These are phyloP conservation scores for Scolopax bukidnonensis DNA, from an alignment of 2,797 vertebrate genomes.

Conservation along the genomic window DNA sequence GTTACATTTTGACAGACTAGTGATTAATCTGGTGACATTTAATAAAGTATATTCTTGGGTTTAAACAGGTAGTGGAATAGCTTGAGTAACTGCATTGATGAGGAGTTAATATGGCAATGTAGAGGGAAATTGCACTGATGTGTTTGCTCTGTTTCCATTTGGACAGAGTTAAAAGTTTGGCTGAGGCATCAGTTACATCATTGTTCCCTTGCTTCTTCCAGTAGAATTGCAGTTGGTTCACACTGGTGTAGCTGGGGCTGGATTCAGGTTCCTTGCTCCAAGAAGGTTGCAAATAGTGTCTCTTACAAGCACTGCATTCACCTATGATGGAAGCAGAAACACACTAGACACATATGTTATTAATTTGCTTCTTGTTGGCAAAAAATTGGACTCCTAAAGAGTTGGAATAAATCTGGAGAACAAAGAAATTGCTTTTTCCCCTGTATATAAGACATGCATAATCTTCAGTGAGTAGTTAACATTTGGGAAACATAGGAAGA, in stretches of 20 bases:
- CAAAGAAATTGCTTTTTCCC: slow-evolving; percentile 24
- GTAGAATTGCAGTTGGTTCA: background rate
- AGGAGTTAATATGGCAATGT: background rate
- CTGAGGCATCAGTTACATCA: background rate
- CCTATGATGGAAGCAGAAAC: slow-evolving; percentile 1
- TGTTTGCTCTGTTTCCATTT: background rate
- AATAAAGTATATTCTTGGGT: background rate
- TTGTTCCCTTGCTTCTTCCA: background rate
- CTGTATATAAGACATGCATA: background rate
- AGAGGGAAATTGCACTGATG: background rate
- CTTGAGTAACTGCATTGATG: background rate
- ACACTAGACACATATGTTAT: background rate
- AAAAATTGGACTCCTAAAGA: background rate
- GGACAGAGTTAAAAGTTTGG: background rate
- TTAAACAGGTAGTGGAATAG: background rate
- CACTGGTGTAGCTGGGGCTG: background rate
- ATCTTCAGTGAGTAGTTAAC: background rate
- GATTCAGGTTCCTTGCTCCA: background rate
- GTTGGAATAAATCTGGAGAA: background rate
- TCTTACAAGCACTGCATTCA: background rate
- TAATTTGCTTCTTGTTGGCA: slow-evolving; percentile 15
- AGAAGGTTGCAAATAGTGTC: background rate
- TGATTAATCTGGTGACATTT: background rate
- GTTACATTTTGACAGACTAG: background rate
- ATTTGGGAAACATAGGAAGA: background rate